These are phyloP conservation scores for Dryadula phaetusa DNA, from an alignment of 2,888 invertebrate genomes.

Conservation along the genomic window DNA sequence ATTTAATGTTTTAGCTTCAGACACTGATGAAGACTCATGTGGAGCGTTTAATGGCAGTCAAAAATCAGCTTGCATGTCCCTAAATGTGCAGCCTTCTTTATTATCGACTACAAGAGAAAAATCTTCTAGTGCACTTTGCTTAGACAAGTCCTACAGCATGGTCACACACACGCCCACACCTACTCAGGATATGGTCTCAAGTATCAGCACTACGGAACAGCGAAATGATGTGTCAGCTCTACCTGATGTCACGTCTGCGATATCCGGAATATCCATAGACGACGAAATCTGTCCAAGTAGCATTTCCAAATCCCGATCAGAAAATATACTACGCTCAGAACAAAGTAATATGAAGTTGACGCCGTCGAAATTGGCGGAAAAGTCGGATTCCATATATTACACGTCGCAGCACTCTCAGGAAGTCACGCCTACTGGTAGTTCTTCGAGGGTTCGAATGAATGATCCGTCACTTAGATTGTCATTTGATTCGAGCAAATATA, in stretches of 20 bases:
- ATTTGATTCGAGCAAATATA: conserved; percentile 76
- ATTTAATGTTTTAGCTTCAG: conserved; percentile 58
- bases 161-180: conserved; percentile 81
- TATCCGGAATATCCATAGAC: conserved; percentile 80
- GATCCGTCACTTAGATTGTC: conserved; percentile 74
- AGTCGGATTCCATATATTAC: conserved; percentile 79
- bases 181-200: conserved; percentile 82
- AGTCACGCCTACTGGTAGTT: conserved; percentile 72
- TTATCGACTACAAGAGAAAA: conserved; percentile 74
- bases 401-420: conserved; percentile 80
- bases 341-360: conserved; percentile 64
- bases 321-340: conserved; percentile 77
- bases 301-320: conserved; percentile 79
- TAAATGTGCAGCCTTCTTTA: conserved; percentile 74
- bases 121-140: conserved; percentile 77
- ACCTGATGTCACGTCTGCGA: conserved; percentile 77
- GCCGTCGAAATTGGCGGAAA: conserved; percentile 62
- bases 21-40: conserved; percentile 81
- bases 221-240: conserved; percentile 75
- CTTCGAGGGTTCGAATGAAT: conserved; percentile 65
- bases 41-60: conserved; percentile 79
- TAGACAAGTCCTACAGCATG: conserved; percentile 77
- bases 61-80: conserved; percentile 77
- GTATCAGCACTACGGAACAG: conserved; percentile 79
- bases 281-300: conserved; percentile 78